Conservation (phyloP, 2,888 invertebrate genomes). For the Elysia crispata region DNA sequence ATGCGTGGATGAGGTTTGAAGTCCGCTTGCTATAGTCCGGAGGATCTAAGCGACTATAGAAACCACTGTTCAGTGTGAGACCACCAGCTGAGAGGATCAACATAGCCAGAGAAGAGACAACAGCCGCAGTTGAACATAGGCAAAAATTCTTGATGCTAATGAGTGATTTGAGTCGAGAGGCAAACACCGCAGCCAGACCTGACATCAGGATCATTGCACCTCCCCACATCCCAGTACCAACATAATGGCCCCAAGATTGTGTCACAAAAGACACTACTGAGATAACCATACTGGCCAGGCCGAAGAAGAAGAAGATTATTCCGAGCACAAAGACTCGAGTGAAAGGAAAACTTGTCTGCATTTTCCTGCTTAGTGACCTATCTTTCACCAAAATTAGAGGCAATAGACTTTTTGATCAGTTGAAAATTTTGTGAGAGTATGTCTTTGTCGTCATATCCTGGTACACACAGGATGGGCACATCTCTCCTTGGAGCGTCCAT, state of each 20-base stretch:
- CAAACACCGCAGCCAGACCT: slow-evolving; percentile 64
- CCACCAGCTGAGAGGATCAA: slow-evolving; percentile 67
- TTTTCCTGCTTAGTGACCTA: slow-evolving; percentile 52
- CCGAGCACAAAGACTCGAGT: slow-evolving; percentile 64
- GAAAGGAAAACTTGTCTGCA: slow-evolving; percentile 62
- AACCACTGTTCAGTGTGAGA: slow-evolving; percentile 63
- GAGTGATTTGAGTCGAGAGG: slow-evolving; percentile 58
- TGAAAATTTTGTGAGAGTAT: too few relatives aligned
- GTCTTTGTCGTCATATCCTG: too few relatives aligned
- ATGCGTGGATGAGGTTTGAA: slow-evolving; percentile 63
- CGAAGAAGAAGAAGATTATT: slow-evolving; percentile 64
- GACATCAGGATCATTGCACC: slow-evolving; percentile 62
- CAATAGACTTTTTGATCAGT: too few relatives aligned
- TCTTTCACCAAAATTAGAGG: too few relatives aligned
- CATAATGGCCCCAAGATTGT: slow-evolving; percentile 69
- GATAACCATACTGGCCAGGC: slow-evolving; percentile 64
- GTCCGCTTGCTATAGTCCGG: slow-evolving; percentile 51
- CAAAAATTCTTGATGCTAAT: slow-evolving; percentile 64
- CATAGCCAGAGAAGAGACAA: slow-evolving; percentile 62
- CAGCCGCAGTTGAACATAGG: slow-evolving; percentile 58
- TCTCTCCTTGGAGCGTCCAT: too few relatives aligned
- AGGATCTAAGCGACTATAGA: slow-evolving; percentile 56
- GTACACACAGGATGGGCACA: too few relatives aligned
- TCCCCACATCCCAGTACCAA: slow-evolving; percentile 71
- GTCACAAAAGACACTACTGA: slow-evolving; percentile 65